These are phyloP conservation scores for Botia kubotai DNA, from an alignment of 2,797 vertebrate genomes.

Conservation along the genomic window DNA sequence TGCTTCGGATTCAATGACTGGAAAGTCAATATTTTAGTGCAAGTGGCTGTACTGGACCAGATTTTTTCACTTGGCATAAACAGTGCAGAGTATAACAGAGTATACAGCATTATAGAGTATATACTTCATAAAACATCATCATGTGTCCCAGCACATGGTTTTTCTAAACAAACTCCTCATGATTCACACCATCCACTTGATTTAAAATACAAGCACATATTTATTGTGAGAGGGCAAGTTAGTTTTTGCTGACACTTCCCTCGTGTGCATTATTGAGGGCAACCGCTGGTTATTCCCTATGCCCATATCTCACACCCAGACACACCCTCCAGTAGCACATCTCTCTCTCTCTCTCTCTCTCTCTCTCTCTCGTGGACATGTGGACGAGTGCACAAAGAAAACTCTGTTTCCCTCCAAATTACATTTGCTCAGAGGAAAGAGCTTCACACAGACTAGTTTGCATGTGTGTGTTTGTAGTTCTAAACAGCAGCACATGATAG, in stretches of 20 bases:
- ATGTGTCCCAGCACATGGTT: neutral
- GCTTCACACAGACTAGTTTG: conserved; percentile 32
- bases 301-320: conserved; percentile 31
- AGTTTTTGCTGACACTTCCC: conserved; percentile 23
- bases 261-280: conserved; percentile 43
- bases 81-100: too few relatives aligned
- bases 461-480: conserved; percentile 36
- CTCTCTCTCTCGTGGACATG: conserved; percentile 15
- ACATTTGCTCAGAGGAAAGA: conserved; percentile 59
- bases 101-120: too few relatives aligned
- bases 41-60: conserved; percentile 85
- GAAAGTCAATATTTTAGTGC: conserved; percentile 87
- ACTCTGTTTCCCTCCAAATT: conserved; percentile 63
- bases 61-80: neutral
- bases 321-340: conserved; percentile 32
- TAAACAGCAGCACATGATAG: conserved; percentile 16
- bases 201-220: conserved; percentile 33
- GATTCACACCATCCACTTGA: neutral
- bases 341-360: conserved; percentile 22
- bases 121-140: neutral
- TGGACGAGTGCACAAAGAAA: conserved; percentile 64
- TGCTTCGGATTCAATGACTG: conserved; percentile 85
- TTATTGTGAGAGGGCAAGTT: conserved; percentile 17
- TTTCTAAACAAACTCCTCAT: neutral
- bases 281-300: conserved; percentile 52